Conservation (phyloP, 2,888 invertebrate species). For the Aspidiotus rigidus region DNA sequence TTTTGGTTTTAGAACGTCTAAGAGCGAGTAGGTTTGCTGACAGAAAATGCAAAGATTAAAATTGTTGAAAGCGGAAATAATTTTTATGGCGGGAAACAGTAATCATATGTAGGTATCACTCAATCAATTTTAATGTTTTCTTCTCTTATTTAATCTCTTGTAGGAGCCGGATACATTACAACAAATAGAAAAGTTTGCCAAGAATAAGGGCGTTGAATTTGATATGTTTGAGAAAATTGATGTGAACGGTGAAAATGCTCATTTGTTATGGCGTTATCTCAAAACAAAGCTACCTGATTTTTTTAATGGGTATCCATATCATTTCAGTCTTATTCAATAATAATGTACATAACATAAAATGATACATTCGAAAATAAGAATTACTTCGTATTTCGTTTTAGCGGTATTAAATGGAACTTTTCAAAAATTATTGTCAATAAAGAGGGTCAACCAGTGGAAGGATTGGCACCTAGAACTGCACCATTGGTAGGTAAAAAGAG, state of each 20-base stretch:
- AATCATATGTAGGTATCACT: constrained; percentile 48
- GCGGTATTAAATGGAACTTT: constrained; percentile 83
- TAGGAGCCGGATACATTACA: constrained; percentile 58
- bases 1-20: too few relatives aligned
- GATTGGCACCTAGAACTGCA: constrained; percentile 50
- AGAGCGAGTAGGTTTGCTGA: too few relatives aligned
- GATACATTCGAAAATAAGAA: not conserved
- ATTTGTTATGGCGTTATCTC: constrained; percentile 59
- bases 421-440: constrained; percentile 74
- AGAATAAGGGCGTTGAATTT: constrained; percentile 56
- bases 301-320: constrained; percentile 42
- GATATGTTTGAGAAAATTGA: constrained; percentile 65
- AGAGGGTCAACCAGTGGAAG: constrained; percentile 59
- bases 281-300: constrained; percentile 47
- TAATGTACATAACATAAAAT: constrained; percentile 46
- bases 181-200: constrained; percentile 48
- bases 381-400: constrained; percentile 30
- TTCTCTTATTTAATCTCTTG: not conserved
- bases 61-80: too few relatives aligned
- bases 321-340: constrained; percentile 40
- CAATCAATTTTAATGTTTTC: not conserved
- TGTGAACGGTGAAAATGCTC: constrained; percentile 57
- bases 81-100: too few relatives aligned
- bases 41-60: too few relatives aligned
- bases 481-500: constrained; percentile 36